Base-by-base conservation (phyloP, 2,888 invertebrate genomes). In the Myathropa florea region DNA sequence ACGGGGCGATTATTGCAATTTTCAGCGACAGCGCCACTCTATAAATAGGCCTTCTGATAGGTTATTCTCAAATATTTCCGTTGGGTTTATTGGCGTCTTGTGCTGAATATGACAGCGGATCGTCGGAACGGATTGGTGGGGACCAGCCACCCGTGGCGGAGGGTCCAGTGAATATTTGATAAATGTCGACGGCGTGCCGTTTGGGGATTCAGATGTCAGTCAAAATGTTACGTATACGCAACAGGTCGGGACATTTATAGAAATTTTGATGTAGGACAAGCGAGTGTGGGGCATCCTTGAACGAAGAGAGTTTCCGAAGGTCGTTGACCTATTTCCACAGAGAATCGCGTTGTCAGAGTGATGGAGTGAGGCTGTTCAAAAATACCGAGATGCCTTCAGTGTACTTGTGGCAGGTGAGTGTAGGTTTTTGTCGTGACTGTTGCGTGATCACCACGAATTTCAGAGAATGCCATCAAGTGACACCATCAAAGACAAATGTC, bases 11-110 rank as follows among this genome's bases (percentile, higher is more conserved):
- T 39, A 4, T 14, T 39, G 6, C 28, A 28, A 4, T 39, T 18
- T 18, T 46, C 46, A 7, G n/a, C 14, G 46, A 7, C 18, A 18
- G 18, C 10, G 33, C 2, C 24, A 12, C 24, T 53, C 21, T 30
- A 36, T 4, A 21, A 65, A 55, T 46, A n/a, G 36, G 36, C 21
- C 23, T 55, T 36, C 39, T 65, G 33, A 30, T 36, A 55, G 46
- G 21, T 21, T 21, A 46, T 59, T 9, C 46, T 4, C 46, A 46
- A 46, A 6, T 18, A 18, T 3, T n/a, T 7, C 7, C 0, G 18
- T 36, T 21, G 46, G 33, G 18, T 57, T 46, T 61, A 83, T 79
- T 60, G 71, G 46, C 53, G 46, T 23, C 39, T 57, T 59, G 53
- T 71, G 39, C 65, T 39, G n/a, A 61, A 70, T 65, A 46, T 46